Evolutionary conservation across 2,113 vertebrate species (phyloP), one percentile per base, ranked within the genome.

Genomic region (Lycaon pictus): DNA sequence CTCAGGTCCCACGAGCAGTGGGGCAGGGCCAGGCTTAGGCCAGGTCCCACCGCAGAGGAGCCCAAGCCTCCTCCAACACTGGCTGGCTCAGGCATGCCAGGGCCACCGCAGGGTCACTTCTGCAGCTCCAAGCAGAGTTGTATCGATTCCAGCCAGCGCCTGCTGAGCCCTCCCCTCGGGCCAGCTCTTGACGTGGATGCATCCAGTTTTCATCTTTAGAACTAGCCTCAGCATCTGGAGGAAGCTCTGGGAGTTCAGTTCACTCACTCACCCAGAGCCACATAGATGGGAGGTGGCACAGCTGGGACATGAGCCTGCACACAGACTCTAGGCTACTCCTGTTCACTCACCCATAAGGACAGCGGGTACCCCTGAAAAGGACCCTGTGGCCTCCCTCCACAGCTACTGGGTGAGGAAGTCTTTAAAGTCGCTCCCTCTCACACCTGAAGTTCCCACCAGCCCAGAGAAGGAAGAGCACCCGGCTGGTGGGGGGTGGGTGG

Each of bases 301-400:
- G 23, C 19, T 7, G 5, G 23, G 48, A 16, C 13, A 11, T 1
- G 17, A 60, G 72, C n/a, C 69, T 55, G 15, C 2, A 0, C 0
- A 0, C 17, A 56, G 56, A 35, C 48, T 90, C n/a, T 27, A 43
- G 58, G 27, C 83, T 48, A 35, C 13, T 29, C 77, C 62, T 71
- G 19, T 19, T 32, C 37, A 3, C 12, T 37, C 35, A 53, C 23
- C 25, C 48, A 29, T 3, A 37, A 56, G 11, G 27, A 84, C 5
- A 55, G 58, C 22, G 76, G 71, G 7, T 43, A 16, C 19, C 65
- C 82, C 87, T 83, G 20, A 71, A n/a, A 62, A 90, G 87, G 51
- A 58, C 20, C 27, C 53, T 83, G n/a, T 16, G 76, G 60, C 67
- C 60, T 63, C 55, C 43, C 43, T 43, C 62, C 32, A 58, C 80